These are phyloP conservation scores for Sebastes flavidus DNA, from an alignment of 2,797 vertebrate species.

Conservation along the genomic window DNA sequence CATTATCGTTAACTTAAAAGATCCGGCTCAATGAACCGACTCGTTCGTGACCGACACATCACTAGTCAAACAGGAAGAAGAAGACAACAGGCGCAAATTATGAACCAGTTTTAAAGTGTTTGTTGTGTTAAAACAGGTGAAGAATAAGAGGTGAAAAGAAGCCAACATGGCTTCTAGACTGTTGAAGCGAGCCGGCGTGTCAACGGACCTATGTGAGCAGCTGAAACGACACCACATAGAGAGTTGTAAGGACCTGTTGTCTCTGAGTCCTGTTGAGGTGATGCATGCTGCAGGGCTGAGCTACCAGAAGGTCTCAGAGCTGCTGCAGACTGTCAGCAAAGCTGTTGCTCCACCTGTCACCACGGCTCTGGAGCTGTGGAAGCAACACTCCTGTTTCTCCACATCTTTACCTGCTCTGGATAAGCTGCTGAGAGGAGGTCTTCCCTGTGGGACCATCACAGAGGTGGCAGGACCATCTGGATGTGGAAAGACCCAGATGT, in stretches of 20 bases:
- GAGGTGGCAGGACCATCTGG: conserved; percentile 88
- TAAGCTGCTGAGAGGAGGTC: conserved; percentile 80
- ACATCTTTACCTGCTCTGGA: conserved; percentile 82
- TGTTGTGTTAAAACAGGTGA: background rate
- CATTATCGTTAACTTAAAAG: no score
- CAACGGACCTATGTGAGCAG: background rate
- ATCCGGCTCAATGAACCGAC: fast-evolving
- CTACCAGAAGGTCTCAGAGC: background rate
- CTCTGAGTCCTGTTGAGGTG: conserved; percentile 9
- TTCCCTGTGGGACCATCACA: conserved; percentile 85
- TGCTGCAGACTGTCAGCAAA: conserved; percentile 23
- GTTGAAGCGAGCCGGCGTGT: conserved; percentile 4
- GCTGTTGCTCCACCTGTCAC: conserved; percentile 3
- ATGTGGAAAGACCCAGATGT: conserved; percentile 90
- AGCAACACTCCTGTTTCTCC: conserved; percentile 72
- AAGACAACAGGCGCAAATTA: no score
- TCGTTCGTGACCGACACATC: fast-evolving
- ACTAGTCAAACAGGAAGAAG: no score
- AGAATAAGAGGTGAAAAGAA: background rate
- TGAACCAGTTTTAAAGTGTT: background rate
- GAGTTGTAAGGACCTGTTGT: conserved; percentile 29
- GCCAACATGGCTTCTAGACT: background rate
- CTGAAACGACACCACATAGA: conserved; percentile 14
- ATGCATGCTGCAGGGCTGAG: conserved; percentile 30
- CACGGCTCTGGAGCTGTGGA: conserved; percentile 37